Percentiles rank a stretch among this genome's conserved stretches.
These are phyloP conservation scores for Lycopodina hypogea DNA, from an alignment of 37 sponge, comb jelly and placozoan species.

Conservation along the genomic window DNA sequence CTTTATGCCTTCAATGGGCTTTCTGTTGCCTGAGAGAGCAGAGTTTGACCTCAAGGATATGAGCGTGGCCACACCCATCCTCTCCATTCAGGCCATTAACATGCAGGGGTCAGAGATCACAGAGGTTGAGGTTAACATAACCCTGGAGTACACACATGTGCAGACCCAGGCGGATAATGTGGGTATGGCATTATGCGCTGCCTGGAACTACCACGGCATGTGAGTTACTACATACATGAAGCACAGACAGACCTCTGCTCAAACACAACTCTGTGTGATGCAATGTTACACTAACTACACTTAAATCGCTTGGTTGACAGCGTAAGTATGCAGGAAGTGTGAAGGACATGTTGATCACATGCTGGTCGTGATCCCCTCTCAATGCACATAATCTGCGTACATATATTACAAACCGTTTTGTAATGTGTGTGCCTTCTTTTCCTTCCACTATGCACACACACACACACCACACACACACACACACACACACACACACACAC, in stretches of 20 bases:
- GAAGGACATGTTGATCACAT: background rate
- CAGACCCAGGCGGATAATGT: background rate
- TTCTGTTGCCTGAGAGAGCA: background rate
- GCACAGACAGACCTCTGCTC: no score
- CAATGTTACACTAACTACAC: background rate
- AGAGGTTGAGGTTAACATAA: constrained; percentile 3
- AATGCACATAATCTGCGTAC: no score
- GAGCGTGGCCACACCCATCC: constrained; percentile 31
- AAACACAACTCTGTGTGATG: no score
- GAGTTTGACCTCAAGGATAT: background rate
- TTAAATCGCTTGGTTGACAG: no score
- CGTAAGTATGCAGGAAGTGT: no score
- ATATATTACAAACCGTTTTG: no score
- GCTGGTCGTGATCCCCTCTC: background rate
- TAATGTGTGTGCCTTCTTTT: no score
- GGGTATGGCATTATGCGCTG: constrained; percentile 10
- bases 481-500: no score
- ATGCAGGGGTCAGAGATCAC: constrained; percentile 3
- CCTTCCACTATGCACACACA: no score
- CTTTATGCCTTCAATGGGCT: background rate
- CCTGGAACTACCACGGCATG: constrained; percentile 17
- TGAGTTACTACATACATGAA: background rate
- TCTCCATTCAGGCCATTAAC: constrained; percentile 15
- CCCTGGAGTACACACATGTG: background rate
- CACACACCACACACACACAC: no score